Evolutionary conservation across 2,113 vertebrate species (phyloP), one percentile per base, ranked within the genome.

Genomic region (Parus major): DNA sequence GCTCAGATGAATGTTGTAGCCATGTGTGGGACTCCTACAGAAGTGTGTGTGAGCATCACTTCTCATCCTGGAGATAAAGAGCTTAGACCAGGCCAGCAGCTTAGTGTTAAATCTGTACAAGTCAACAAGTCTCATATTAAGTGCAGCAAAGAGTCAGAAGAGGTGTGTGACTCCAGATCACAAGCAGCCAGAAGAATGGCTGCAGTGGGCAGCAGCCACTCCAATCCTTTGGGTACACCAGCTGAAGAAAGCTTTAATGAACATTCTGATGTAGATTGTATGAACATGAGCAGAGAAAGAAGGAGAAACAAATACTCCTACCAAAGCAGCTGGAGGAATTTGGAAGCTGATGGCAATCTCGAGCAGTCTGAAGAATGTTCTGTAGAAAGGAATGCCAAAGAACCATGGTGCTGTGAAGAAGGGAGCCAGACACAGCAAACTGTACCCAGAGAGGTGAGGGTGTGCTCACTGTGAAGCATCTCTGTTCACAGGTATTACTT

Each of bases 401-500:
- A 88, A 20, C 42, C 31, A 29, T 0, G 0, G 24, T 56, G 39
- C 72, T 36, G 24, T 68, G 89, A 85, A 79, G 93, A 69, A 86
- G 22, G 63, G 35, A 88, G 33, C 80, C 79, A 88, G 66, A 23
- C 39, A 27, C 15, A 64, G 72, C 42, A 59, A 53, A 42, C 41
- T 57, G 8, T 49, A 23, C 86, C 50, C 73, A 27, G 59, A 63
- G 53, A 92, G 96, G 97, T 97, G 75, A 95, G 97, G n/a, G 29
- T 66, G 52, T 79, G 47, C 63, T 94, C 55, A 27, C 57, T 68
- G 47, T 25, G 28, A 69, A 88, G 47, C 79, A 83, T 83, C 76
- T 50, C 33, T 66, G 47, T 50, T 64, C 44, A 44, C 80, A 88
- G 69, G 8, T 75, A 18, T 2, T 55, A 55, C 56, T 81, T 91